Base-by-base conservation (phyloP, 2,113 vertebrate genomes). In the Tricholaema leucomelas region DNA sequence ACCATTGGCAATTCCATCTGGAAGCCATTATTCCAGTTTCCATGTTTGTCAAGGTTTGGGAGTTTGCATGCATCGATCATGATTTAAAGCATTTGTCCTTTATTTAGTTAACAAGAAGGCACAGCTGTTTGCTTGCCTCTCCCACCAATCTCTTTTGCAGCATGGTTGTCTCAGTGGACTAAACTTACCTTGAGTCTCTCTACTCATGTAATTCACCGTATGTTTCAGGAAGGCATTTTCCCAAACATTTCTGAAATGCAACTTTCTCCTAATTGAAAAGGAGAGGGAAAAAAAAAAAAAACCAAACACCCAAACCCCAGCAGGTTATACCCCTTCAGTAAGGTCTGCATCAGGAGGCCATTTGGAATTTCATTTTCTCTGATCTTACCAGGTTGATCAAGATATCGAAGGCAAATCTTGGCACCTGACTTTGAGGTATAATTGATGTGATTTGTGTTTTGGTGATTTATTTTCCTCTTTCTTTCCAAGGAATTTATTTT, bases 61-160 rank as follows among this genome's bases (percentile, higher is more conserved):
- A 65, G 61, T 90, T 83, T 92, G 72, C 85, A 60, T 76, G 85
- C 94, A 94, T 95, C 65, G 2, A 67, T 81, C 87, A 90, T 92
- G 80, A 94, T 93, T 92, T 95, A 88, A 87, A 91, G 87, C 59
- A 71, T 75, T 73, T 94, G 88, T 95, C 95, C 92, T 92, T 93
- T 93, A 95, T 94, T 95, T 93, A 90, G 85, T 88, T 96, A 97
- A 92, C 82, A 83, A 89, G 78, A 70, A 74, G 50, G 63, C 88
- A 64, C 95, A 97, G 93, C 94, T 97, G 96, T 94, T 96, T 87
- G 73, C 75, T 92, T 91, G 85, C 61, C 83, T 91, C 65, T 75
- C 79, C 77, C 67, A 78, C 65, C 74, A 65, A 94, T 95, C 48
- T 90, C 83, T 82, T 67, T 52, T 81, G 80, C 91, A 86, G 89